Conservation (phyloP, 2,888 invertebrate genomes). For the Lasioglossum figueresi region DNA sequence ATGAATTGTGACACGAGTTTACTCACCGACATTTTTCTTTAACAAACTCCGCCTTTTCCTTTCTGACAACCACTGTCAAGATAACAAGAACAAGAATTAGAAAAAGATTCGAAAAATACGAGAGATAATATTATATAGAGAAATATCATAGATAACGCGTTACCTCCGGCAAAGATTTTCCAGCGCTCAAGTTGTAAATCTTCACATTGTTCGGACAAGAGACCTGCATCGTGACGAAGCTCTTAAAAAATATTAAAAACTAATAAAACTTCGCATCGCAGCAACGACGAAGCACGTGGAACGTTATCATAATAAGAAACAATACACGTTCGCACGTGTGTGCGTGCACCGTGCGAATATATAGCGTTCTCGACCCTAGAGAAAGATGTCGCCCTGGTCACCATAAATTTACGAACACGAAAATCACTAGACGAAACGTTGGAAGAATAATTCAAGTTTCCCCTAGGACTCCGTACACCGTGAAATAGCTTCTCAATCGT, state of each 20-base stretch:
- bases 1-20: background rate
- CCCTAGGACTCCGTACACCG: too few relatives aligned
- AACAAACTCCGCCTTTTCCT: constrained; percentile 91
- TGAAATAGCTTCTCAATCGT: too few relatives aligned
- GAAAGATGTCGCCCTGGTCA: constrained; percentile 3
- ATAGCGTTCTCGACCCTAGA: background rate
- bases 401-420: background rate
- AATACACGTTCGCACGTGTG: background rate
- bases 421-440: constrained; percentile 18
- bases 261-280: constrained; percentile 1
- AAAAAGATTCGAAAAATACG: constrained; percentile 41
- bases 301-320: constrained; percentile 5
- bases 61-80: constrained; percentile 93
- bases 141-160: constrained; percentile 69
- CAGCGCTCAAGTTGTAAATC: constrained; percentile 98
- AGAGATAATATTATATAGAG: constrained; percentile 21
- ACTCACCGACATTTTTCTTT: constrained; percentile 92
- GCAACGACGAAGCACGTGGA: constrained; percentile 26
- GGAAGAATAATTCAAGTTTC: background rate
- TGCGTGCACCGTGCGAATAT: background rate
- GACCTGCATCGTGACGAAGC: constrained; percentile 90
- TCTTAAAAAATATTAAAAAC: constrained; percentile 1
- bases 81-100: background rate
- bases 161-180: constrained; percentile 98
- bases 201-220: constrained; percentile 97